phyloP scores from a whole-genome alignment of 2,888 invertebrate genomes.

The Limnephilus marmoratus region DNA sequence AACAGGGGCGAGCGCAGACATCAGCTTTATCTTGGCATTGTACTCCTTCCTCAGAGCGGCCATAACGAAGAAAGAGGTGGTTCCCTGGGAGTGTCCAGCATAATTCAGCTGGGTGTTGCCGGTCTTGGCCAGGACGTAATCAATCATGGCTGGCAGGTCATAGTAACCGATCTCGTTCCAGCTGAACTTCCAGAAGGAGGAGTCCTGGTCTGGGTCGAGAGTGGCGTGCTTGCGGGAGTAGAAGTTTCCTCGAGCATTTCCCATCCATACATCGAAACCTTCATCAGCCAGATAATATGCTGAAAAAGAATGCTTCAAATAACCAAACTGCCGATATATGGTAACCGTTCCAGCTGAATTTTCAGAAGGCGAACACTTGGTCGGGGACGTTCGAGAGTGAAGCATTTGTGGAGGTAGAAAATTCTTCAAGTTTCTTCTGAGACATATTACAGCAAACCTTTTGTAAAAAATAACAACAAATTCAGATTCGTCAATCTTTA shows the following conservation, averaged over 20 bases:
- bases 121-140: conserved; percentile 79
- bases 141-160: conserved; percentile 87
- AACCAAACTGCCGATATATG: not conserved
- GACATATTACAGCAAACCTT: too few relatives aligned
- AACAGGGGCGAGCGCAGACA: conserved; percentile 80
- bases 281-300: conserved; percentile 72
- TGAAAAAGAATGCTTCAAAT: conserved; percentile 18
- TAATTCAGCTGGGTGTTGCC: conserved; percentile 79
- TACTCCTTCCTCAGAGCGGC: conserved; percentile 78
- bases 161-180: conserved; percentile 87
- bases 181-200: conserved; percentile 76
- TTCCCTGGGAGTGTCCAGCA: conserved; percentile 85
- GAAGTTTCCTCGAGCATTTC: conserved; percentile 82
- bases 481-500: too few relatives aligned
- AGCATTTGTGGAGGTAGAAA: conserved; percentile 69
- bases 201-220: conserved; percentile 68
- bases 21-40: conserved; percentile 78
- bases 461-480: too few relatives aligned
- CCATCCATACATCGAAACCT: conserved; percentile 84
- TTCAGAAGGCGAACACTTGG: conserved; percentile 69
- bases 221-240: conserved; percentile 75
- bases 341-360: conserved; percentile 81
- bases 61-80: conserved; percentile 80
- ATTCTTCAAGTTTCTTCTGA: too few relatives aligned
- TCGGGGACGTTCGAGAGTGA: conserved; percentile 68